These are phyloP conservation scores for Pachyseris speciosa DNA, from an alignment of 64 coral and sea anemone genomes.

Conservation along the genomic window DNA sequence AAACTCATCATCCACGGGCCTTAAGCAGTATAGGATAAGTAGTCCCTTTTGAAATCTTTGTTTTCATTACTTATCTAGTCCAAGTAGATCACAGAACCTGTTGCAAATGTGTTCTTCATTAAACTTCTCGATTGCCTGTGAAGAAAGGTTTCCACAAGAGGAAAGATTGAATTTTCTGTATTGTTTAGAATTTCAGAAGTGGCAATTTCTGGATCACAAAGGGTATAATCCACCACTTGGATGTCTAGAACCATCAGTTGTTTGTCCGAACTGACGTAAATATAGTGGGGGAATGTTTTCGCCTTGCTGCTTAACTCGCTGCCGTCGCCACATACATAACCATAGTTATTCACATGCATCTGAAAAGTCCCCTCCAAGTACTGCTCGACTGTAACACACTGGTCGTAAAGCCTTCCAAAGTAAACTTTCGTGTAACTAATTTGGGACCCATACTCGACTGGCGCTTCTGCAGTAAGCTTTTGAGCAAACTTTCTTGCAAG, in stretches of 20 bases:
- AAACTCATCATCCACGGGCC: too few relatives aligned
- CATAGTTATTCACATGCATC: constrained; percentile 70
- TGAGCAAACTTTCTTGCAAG: constrained; percentile 65
- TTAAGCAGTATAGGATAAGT: too few relatives aligned
- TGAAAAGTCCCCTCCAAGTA: constrained; percentile 73
- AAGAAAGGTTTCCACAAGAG: constrained; percentile 69
- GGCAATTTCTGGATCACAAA: constrained; percentile 68
- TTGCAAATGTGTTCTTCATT: constrained; percentile 68
- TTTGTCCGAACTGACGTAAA: constrained; percentile 59
- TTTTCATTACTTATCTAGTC: not conserved
- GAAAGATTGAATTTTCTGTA: constrained; percentile 59
- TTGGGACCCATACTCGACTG: constrained; percentile 21
- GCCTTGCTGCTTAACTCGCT: constrained; percentile 57
- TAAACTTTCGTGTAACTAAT: constrained; percentile 53
- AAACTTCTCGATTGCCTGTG: constrained; percentile 45
- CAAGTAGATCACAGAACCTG: constrained; percentile 53
- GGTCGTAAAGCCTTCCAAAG: constrained; percentile 27
- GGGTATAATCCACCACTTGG: constrained; percentile 61
- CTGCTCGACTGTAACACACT: constrained; percentile 42
- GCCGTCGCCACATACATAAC: constrained; percentile 37
- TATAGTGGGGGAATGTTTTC: constrained; percentile 63
- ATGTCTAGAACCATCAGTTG: constrained; percentile 79
- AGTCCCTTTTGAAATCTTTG: not conserved
- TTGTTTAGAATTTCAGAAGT: constrained; percentile 45
- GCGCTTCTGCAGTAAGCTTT: constrained; percentile 21